phyloP scores from a whole-genome alignment of 2,113 vertebrate species.

The Etheostoma cragini region DNA sequence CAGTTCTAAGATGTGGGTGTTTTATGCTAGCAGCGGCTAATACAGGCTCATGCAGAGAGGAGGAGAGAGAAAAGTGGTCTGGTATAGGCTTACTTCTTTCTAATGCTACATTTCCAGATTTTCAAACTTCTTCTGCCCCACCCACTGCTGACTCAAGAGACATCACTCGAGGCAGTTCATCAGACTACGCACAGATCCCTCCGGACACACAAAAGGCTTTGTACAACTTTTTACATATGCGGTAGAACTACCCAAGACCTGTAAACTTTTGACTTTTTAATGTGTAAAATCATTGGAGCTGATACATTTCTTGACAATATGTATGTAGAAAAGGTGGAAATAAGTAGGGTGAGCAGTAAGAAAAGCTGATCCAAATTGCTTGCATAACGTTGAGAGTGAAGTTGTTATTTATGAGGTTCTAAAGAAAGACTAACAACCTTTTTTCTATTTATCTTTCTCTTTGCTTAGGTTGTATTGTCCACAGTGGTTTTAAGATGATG shows the following conservation, averaged over 20 bases:
- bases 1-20: not conserved
- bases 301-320: constrained; percentile 41
- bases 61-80: not conserved
- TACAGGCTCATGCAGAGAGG: not conserved
- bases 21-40: not conserved
- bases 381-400: constrained; percentile 39
- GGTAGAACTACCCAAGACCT: not conserved
- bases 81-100: not conserved
- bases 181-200: not conserved
- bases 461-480: constrained; percentile 54
- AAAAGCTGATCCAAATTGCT: constrained; percentile 3
- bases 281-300: not conserved
- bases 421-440: constrained; percentile 66
- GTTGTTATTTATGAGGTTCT: constrained; percentile 58
- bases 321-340: not conserved
- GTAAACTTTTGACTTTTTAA: not conserved
- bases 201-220: not conserved
- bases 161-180: not conserved
- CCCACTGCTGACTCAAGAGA: not conserved
- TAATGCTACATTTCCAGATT: not conserved
- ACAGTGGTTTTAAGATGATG: constrained; percentile 50
- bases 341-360: constrained; percentile 18
- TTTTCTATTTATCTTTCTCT: constrained; percentile 63
- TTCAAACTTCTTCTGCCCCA: not conserved
- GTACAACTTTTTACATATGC: not conserved